phyloP scores from a whole-genome alignment of 2,113 vertebrate species.

The Carlito syrichta region DNA sequence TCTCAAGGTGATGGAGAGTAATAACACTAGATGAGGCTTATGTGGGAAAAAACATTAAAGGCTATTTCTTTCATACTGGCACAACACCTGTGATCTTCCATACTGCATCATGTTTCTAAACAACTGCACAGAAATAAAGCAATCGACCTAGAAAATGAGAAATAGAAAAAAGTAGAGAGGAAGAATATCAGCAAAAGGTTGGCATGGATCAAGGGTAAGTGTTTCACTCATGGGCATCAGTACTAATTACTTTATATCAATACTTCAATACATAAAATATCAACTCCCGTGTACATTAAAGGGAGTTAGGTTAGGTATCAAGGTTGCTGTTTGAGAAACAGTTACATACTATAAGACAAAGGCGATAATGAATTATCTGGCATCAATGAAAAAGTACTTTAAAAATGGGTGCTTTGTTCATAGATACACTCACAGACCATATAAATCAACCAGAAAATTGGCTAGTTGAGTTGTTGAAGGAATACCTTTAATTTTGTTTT shows the following conservation, averaged over 20 bases:
- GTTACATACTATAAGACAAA: neutral
- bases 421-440: neutral
- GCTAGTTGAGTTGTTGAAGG: neutral
- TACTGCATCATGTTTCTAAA: neutral
- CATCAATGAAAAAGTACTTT: neutral
- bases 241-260: neutral
- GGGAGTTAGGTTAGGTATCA: neutral
- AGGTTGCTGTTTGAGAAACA: neutral
- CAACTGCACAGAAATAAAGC: neutral
- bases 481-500: conserved; percentile 50
- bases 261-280: neutral
- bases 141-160: neutral
- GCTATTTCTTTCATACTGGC: neutral
- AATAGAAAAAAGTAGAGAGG: neutral
- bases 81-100: neutral
- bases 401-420: neutral
- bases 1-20: neutral
- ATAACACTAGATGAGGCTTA: neutral
- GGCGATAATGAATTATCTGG: neutral
- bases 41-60: neutral
- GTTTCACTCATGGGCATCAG: neutral
- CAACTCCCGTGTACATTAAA: neutral
- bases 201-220: neutral
- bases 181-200: neutral
- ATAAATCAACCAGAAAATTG: neutral